These are phyloP conservation scores for Orcinus orca DNA, from an alignment of 2,113 vertebrate species.

Conservation along the genomic window DNA sequence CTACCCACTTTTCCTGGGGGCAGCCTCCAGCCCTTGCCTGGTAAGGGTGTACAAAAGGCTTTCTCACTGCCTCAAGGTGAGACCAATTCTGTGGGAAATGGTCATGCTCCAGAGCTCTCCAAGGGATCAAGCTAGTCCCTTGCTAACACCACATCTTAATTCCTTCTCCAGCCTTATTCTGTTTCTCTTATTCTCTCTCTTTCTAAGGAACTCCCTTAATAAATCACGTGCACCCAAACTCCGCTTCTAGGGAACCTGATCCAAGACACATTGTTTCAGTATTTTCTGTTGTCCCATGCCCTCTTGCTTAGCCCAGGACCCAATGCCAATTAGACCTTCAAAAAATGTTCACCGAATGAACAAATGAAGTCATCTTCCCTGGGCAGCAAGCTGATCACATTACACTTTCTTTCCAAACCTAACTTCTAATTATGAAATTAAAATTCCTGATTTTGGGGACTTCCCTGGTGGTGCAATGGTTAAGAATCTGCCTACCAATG, in stretches of 20 bases:
- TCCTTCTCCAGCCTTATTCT: neutral
- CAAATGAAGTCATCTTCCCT: neutral
- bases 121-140: neutral
- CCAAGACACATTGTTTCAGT: neutral
- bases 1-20: neutral
- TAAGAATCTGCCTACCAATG: too few species aligned
- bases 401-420: neutral
- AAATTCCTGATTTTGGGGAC: neutral
- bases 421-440: neutral
- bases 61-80: neutral
- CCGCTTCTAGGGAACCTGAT: neutral
- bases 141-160: neutral
- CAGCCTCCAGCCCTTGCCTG: neutral
- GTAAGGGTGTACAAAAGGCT: neutral
- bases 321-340: neutral
- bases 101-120: neutral
- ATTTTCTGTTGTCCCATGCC: neutral
- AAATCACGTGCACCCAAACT: neutral
- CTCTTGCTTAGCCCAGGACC: neutral
- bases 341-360: neutral
- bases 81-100: neutral
- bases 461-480: too few species aligned
- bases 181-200: neutral
- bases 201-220: neutral
- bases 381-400: neutral